Percentiles rank a stretch among this genome's conserved stretches.
These are phyloP conservation scores for Python bivittatus DNA, from an alignment of 2,113 vertebrate genomes.

Conservation along the genomic window DNA sequence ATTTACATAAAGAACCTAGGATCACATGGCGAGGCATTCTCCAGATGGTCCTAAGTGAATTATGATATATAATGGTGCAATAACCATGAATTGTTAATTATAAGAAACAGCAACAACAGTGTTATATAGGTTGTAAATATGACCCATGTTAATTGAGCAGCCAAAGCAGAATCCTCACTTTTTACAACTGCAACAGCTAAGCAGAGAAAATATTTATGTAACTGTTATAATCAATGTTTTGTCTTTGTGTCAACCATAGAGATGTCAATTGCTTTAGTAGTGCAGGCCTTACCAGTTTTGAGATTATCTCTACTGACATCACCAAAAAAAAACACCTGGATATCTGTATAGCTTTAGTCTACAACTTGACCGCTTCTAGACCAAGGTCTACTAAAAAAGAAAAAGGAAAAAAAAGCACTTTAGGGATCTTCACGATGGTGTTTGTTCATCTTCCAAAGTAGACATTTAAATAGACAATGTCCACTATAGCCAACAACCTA, in stretches of 20 bases:
- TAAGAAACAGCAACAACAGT: background rate
- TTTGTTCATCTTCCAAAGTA: background rate
- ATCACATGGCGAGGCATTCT: background rate
- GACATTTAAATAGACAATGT: background rate
- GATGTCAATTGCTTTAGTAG: background rate
- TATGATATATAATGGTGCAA: background rate
- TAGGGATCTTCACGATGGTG: background rate
- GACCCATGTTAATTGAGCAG: background rate
- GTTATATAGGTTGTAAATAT: background rate
- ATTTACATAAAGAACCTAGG: background rate
- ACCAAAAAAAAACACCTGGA: no score
- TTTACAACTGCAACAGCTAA: no score
- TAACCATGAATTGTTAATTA: background rate
- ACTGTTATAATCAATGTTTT: no score
- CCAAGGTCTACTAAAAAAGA: no score
- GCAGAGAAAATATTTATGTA: no score
- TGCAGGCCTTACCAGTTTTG: background rate
- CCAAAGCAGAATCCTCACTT: background rate
- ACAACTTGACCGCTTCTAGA: no score
- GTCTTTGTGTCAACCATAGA: background rate
- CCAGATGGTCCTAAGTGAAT: background rate
- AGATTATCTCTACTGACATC: no score
- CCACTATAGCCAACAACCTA: background rate
- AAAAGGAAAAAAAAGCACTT: no score
- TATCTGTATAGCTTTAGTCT: no score